Evolutionary conservation across 2,888 invertebrate genomes (phyloP), one percentile per base, ranked within the genome.

Genomic region (Mayetiola destructor): DNA sequence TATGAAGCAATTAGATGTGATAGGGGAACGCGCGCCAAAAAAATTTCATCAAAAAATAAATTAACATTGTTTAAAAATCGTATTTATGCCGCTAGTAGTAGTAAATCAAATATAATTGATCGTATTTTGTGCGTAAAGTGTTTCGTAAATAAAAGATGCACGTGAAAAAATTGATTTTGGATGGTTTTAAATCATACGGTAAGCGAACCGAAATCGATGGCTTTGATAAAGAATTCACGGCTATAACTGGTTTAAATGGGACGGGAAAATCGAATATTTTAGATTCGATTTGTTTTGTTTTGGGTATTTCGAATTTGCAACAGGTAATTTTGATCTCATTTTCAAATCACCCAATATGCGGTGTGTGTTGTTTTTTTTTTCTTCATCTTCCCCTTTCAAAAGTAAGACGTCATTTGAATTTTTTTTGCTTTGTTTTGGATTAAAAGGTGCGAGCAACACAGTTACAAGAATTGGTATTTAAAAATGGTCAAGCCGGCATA

Each of bases 171-270:
- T 85, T 97, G 64, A 80, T 90, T 35, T 75, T 99, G 55, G 96
- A 99, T 67, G 99, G 99, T 52, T 99, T 99, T 69, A 99, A 99
- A 73, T 97, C 97, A 0, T 99, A 99, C 66, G 95, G 94, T 0
- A 85, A 87, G 63, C 77, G 91, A 62, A 92, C 93, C 0, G 92
- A 92, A 74, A 82, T 99, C 56, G 83, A 81, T 61, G 90, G 88
- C 2, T 97, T 99, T 69, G 97, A 99, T 75, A 80, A 80, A 0
- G 82, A 89, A 70, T 99, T 99, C 69, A 99, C 97, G 66, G 99
- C 97, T 3, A 97, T 99, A 57, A 97, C 97, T 14, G 99, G 97
- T 1, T 75, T 97, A 53, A 99, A 99, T 73, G 97, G 97, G 8
- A 93, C 91, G 62, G 97, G 97, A 35, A 97, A 97, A 74, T 96